These are phyloP conservation scores for Heliangelus exortis DNA, from an alignment of 2,797 vertebrate species.

Conservation along the genomic window DNA sequence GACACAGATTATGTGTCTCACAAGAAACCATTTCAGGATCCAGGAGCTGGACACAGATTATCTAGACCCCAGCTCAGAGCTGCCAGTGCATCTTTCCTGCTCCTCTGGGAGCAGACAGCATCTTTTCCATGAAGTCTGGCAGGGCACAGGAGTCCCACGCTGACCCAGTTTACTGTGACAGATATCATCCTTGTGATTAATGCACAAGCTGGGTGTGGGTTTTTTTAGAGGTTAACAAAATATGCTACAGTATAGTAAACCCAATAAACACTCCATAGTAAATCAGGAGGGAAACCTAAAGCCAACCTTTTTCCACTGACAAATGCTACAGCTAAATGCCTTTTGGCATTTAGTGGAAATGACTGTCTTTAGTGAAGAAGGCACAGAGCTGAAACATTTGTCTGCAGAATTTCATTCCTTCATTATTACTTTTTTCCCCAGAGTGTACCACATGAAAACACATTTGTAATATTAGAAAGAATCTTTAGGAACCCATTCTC, in stretches of 20 bases:
- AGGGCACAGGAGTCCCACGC: background rate
- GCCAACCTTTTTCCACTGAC: background rate
- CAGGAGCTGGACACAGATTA: background rate
- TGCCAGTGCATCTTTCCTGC: rapidly evolving
- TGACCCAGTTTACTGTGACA: background rate
- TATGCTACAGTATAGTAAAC: constrained; percentile 32
- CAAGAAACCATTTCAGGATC: background rate
- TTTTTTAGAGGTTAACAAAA: constrained; percentile 51
- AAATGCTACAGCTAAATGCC: constrained; percentile 44
- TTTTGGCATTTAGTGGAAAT: constrained; percentile 46
- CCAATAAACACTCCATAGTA: constrained; percentile 42
- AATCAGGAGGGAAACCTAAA: constrained; percentile 50
- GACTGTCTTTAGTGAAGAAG: constrained; percentile 42
- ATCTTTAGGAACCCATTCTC: background rate
- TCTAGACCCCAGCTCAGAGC: background rate
- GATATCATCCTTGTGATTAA: background rate
- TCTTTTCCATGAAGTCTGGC: rapidly evolving
- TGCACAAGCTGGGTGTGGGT: background rate
- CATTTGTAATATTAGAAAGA: constrained; percentile 28
- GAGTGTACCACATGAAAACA: constrained; percentile 30
- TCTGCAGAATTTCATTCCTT: constrained; percentile 45
- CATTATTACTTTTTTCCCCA: constrained; percentile 26
- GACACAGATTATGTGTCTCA: rapidly evolving
- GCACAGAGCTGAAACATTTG: constrained; percentile 48
- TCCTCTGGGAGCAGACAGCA: background rate